Evolutionary conservation across 2,888 invertebrate species (phyloP).

Genomic region (Venustoraphidia nigricollis): DNA sequence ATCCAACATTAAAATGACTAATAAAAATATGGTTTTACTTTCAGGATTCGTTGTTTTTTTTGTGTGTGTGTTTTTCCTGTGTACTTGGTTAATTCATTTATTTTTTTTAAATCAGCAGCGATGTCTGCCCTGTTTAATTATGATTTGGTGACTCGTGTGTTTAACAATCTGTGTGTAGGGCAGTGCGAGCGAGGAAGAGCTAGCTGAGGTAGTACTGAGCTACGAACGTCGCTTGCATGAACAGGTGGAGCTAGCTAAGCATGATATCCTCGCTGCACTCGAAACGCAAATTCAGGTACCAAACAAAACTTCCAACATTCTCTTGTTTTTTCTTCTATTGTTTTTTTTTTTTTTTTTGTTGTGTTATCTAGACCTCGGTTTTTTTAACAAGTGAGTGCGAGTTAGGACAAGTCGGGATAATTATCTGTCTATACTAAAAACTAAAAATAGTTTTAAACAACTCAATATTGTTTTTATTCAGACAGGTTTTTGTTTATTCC

Average conservation of each 20-base stretch:
- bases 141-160: background rate
- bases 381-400: background rate
- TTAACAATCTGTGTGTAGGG: slow-evolving; percentile 12
- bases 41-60: no score
- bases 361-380: background rate
- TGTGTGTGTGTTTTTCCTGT: no score
- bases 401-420: no score
- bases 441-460: no score
- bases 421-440: no score
- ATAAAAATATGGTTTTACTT: no score
- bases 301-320: background rate
- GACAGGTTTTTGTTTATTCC: no score
- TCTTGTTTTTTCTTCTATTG: background rate
- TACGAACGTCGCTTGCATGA: slow-evolving; percentile 40
- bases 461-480: no score
- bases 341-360: no score
- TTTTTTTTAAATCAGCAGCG: no score
- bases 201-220: slow-evolving; percentile 27
- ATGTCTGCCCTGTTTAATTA: background rate
- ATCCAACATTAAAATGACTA: no score
- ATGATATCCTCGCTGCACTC: slow-evolving; percentile 51
- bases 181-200: slow-evolving; percentile 26
- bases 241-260: slow-evolving; percentile 44
- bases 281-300: slow-evolving; percentile 62
- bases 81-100: no score